These are phyloP conservation scores for Orchesellides sinensis DNA, from an alignment of 2,888 invertebrate species.

Conservation along the genomic window DNA sequence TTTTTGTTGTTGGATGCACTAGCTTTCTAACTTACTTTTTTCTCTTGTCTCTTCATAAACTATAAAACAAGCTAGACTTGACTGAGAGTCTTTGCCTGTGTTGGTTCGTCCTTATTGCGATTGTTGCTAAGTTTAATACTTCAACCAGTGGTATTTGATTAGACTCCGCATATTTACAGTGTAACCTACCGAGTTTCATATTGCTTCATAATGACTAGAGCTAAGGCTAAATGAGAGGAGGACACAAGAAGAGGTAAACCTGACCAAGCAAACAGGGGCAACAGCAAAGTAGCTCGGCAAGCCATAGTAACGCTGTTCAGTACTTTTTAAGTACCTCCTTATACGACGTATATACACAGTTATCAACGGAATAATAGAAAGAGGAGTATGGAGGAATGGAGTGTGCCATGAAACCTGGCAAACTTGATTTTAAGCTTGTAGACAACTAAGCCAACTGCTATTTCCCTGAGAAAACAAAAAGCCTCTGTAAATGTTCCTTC, in stretches of 20 bases:
- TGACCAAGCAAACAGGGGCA: background rate
- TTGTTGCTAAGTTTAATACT: constrained; percentile 2
- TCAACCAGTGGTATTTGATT: constrained; percentile 21
- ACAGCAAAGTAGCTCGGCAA: constrained; percentile 36
- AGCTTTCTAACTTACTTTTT: constrained; percentile 5
- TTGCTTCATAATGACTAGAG: background rate
- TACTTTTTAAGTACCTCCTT: constrained; percentile 32
- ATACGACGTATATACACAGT: background rate
- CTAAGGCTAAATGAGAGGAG: background rate
- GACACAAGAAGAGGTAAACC: background rate
- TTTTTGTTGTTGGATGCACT: background rate
- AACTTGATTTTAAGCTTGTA: constrained; percentile 48
- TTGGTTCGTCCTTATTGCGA: constrained; percentile 9
- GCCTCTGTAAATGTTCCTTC: constrained; percentile 36
- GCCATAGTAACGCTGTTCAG: constrained; percentile 30
- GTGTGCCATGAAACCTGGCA: constrained; percentile 56
- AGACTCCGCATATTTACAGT: constrained; percentile 1
- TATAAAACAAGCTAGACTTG: too few relatives aligned
- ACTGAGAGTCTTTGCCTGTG: constrained; percentile 14
- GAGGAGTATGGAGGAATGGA: constrained; percentile 23
- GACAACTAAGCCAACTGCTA: constrained; percentile 44
- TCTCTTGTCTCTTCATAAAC: background rate
- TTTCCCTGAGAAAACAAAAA: constrained; percentile 35
- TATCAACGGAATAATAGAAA: constrained; percentile 14
- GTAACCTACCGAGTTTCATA: background rate